phyloP scores from a whole-genome alignment of 2,888 invertebrate genomes.

The Platynereis dumerilii region DNA sequence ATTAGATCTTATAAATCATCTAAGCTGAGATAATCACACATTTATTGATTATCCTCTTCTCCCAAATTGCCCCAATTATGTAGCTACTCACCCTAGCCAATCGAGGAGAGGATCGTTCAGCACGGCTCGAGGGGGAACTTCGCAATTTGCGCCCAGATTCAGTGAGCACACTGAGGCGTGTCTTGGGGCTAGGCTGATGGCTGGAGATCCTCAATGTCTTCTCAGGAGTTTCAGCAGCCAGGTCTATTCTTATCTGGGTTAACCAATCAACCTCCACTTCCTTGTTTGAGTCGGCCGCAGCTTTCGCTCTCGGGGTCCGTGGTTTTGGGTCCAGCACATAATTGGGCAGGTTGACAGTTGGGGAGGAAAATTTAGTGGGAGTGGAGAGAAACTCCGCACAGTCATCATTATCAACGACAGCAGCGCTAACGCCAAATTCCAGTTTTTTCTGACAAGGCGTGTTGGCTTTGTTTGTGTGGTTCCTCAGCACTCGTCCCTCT shows the following conservation, averaged over 20 bases:
- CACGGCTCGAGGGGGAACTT: no score
- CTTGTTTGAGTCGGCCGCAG: not conserved
- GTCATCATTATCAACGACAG: not conserved
- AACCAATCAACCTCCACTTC: slow-evolving; percentile 1
- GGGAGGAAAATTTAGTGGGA: slow-evolving; percentile 14
- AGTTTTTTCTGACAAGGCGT: not conserved
- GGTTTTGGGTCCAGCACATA: slow-evolving; percentile 30
- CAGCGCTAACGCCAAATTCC: slow-evolving; percentile 1
- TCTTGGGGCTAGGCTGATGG: no score
- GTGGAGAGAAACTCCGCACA: not conserved
- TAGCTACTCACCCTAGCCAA: no score
- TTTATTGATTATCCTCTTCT: no score
- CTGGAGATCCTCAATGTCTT: no score
- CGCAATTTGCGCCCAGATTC: no score
- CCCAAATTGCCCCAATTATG: no score
- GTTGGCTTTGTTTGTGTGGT: not conserved
- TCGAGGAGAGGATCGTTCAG: no score
- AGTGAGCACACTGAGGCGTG: no score
- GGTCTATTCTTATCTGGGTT: not conserved
- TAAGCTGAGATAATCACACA: no score
- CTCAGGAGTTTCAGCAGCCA: no score
- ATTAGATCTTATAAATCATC: no score
- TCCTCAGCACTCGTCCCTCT: not conserved
- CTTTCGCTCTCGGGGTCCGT: slow-evolving; percentile 21
- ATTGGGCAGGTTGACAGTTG: slow-evolving; percentile 29